These are phyloP conservation scores for Gnathonemus longibarbis DNA, from an alignment of 2,113 vertebrate genomes.

Conservation along the genomic window DNA sequence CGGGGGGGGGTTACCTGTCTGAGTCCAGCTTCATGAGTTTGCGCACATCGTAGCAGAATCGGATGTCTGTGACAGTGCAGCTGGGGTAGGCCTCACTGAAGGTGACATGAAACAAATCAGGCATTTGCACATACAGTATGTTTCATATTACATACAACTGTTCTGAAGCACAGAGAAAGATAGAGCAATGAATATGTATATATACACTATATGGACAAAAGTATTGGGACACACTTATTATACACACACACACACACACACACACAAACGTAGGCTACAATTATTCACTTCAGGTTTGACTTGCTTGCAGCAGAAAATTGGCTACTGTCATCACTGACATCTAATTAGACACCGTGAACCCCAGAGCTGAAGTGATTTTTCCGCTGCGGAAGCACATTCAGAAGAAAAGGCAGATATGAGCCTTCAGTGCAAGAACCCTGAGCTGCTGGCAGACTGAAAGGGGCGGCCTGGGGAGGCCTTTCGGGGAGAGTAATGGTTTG, in stretches of 20 bases:
- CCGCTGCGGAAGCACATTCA: not conserved
- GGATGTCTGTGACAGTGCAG: conserved; percentile 83
- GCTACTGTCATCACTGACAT: not conserved
- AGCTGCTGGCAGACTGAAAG: not conserved
- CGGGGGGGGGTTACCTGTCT: conserved; percentile 65
- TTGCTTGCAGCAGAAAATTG: not conserved
- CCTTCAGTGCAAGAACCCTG: not conserved
- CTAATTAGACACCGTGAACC: not conserved
- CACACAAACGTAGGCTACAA: not conserved
- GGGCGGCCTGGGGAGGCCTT: not conserved
- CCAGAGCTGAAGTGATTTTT: not conserved
- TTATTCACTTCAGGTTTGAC: not conserved
- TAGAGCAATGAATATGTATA: not conserved
- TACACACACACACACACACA: too few species aligned
- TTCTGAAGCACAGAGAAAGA: not conserved
- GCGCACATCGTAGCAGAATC: conserved; percentile 85
- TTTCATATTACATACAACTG: not conserved
- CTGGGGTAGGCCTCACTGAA: conserved; percentile 89
- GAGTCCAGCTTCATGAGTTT: conserved; percentile 82
- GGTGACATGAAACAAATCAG: conserved; percentile 24
- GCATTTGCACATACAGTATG: not conserved
- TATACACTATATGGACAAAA: not conserved
- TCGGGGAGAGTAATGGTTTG: not conserved
- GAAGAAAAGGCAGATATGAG: not conserved
- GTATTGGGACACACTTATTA: not conserved